Conservation (phyloP, 2,113 vertebrate genomes). For the Calyptomena viridis region DNA sequence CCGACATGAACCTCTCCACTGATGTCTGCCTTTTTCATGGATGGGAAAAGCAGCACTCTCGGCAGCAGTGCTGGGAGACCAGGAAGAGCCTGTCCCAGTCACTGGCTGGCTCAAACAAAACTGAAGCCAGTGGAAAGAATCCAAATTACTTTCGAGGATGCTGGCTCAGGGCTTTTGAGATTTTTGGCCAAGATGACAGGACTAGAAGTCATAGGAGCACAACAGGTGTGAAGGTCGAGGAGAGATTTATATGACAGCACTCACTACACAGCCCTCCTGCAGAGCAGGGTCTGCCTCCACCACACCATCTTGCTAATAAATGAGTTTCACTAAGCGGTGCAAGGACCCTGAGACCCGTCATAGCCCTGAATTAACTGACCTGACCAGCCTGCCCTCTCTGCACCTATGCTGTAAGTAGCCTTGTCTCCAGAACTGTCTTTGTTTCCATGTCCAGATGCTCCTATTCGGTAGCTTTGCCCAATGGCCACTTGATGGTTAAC, state of each 20-base stretch:
- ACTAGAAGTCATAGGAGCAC: neutral
- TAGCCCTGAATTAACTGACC: neutral
- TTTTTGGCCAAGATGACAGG: neutral
- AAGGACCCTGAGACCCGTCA: neutral
- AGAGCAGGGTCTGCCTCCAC: neutral
- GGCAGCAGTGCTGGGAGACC: neutral
- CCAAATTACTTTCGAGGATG: constrained; percentile 29
- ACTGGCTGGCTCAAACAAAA: neutral
- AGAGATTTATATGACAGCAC: neutral
- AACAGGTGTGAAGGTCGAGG: constrained; percentile 3
- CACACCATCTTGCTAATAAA: neutral
- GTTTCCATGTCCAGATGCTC: neutral
- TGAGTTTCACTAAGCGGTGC: neutral
- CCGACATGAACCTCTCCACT: neutral
- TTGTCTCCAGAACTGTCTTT: neutral
- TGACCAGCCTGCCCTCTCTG: neutral
- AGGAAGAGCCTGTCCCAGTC: neutral
- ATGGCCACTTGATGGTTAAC: neutral
- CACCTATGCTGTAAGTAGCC: neutral
- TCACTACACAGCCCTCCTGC: neutral
- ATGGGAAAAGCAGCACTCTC: neutral
- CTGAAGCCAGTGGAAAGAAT: constrained; percentile 28
- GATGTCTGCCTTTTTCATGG: neutral
- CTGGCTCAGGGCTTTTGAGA: constrained; percentile 1
- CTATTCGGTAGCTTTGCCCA: neutral